Conservation (phyloP, 2,113 vertebrate species). For the Protobothrops flavoviridis region DNA sequence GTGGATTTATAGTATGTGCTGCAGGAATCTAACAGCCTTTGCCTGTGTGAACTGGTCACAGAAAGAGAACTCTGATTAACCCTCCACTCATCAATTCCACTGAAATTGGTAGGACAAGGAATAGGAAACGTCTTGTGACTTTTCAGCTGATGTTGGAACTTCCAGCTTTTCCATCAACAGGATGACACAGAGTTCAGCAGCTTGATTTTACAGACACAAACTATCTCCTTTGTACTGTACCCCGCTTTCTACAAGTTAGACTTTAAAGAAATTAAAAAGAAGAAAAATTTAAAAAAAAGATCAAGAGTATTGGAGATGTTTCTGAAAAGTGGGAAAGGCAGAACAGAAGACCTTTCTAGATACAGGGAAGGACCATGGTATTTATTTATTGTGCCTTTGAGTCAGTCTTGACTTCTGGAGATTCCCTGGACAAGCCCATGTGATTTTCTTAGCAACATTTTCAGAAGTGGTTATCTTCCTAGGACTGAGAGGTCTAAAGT, state of each 20-base stretch:
- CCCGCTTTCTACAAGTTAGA: background rate
- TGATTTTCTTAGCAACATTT: background rate
- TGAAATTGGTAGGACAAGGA: background rate
- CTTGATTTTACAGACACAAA: background rate
- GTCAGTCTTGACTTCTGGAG: background rate
- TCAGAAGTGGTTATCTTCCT: background rate
- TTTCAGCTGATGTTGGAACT: background rate
- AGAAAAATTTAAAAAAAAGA: background rate
- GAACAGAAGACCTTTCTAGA: background rate
- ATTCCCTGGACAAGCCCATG: background rate
- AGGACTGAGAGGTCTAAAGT: background rate
- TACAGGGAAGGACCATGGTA: background rate
- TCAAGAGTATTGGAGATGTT: background rate
- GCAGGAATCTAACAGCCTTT: too few relatives aligned
- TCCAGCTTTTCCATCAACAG: background rate
- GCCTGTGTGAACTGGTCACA: background rate
- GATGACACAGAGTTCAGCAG: background rate
- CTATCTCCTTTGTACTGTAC: background rate
- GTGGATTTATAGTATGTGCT: background rate
- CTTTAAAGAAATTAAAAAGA: background rate
- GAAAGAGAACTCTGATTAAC: background rate
- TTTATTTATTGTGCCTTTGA: background rate
- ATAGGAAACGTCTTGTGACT: background rate
- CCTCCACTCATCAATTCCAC: background rate
- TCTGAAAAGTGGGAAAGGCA: background rate